Evolutionary conservation across 2,888 invertebrate species (phyloP), one percentile per base, ranked within the genome.

Genomic region (Cepaea hortensis): DNA sequence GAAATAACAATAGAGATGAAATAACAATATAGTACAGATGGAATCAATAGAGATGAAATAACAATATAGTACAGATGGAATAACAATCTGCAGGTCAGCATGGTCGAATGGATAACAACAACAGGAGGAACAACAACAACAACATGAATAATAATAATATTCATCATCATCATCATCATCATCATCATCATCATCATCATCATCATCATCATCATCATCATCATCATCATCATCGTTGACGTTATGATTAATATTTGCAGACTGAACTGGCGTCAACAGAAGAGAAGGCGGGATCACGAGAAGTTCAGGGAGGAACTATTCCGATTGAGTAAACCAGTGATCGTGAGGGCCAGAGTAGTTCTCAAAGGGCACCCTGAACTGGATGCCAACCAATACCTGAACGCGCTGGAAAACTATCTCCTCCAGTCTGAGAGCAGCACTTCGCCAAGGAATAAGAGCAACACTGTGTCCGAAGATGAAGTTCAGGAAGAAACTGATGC

Each of bases 251-350:
- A 6, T 65, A 23, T 48, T 3, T n/a, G 3, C 85, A 85, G 82
- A 15, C 46, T 87, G 70, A 80, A 73, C 76, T 81, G 81, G 68
- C 84, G 65, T 7, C 80, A 65, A 50, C 79, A 87, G 50, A 87
- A 15, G 13, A 50, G 84, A 20, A 15, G 55, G 35, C 75, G 35
- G 18, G 84, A 84, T 2, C 87, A 84, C 35, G 68, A 68, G 15
- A 61, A 75, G 18, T 81, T 84, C n/a, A 84, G 76, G 76, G 81
- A 81, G 68, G 81, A 80, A 11, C 70, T 84, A 23, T 11, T 81
- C 18, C 50, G 50, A 46, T 48, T 80, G 46, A 84, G 87, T 70
- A 87, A 84, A 35, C 87, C 87, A 13, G 73, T 87, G 11, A 81
- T 84, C 4, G 75, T 81, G 11, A 80, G 46, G 50, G 87, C 87